Percentiles rank a stretch among this genome's conserved stretches.
Conservation (phyloP, 2,797 vertebrate genomes). For the Petrocephalus schoutedeni region DNA sequence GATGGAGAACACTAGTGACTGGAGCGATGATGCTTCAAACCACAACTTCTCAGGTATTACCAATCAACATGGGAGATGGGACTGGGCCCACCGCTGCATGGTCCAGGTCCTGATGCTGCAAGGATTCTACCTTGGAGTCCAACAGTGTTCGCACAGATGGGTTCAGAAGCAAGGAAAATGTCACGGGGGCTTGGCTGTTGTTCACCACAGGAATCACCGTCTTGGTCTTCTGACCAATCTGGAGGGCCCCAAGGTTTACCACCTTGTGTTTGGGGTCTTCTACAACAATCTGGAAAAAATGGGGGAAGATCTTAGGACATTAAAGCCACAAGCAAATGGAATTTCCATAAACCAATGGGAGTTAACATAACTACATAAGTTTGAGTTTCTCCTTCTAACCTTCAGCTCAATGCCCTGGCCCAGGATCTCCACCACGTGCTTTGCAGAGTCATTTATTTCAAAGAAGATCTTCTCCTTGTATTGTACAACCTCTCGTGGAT, state of each 20-base stretch:
- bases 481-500: constrained; percentile 58
- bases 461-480: constrained; percentile 73
- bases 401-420: constrained; percentile 77
- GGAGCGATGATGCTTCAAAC: not conserved
- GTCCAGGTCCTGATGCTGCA: not conserved
- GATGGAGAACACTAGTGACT: not conserved
- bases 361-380: not conserved
- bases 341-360: not conserved
- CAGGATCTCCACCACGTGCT: constrained; percentile 63
- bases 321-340: not conserved
- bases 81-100: too few relatives aligned
- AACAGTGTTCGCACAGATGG: constrained; percentile 49
- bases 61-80: not conserved
- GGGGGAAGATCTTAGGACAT: not conserved
- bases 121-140: constrained; percentile 65
- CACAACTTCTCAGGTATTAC: not conserved
- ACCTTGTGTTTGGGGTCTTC: constrained; percentile 63
- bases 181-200: constrained; percentile 59
- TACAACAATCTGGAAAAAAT: constrained; percentile 62
- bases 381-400: constrained; percentile 53
- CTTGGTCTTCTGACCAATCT: constrained; percentile 62
- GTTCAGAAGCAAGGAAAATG: constrained; percentile 57
- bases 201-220: constrained; percentile 70
- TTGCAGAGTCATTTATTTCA: constrained; percentile 66
- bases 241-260: constrained; percentile 69